Conservation (phyloP, 2,888 invertebrate genomes). For the Cheilosia variabilis region DNA sequence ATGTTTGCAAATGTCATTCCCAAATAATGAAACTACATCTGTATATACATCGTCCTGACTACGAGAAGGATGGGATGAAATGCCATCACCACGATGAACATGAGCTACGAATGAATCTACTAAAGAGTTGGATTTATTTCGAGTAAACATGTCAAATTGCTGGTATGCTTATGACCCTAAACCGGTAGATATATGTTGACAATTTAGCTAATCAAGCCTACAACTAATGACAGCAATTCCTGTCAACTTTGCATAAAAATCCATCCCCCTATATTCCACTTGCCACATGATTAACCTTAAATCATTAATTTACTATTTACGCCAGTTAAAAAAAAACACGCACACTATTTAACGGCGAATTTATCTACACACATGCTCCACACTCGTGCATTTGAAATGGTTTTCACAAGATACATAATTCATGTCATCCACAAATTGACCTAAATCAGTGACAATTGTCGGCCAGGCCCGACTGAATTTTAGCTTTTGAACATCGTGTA, state of each 20-base stretch:
- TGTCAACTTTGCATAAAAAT: background rate
- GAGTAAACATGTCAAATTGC: background rate
- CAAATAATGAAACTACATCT: slow-evolving; percentile 3
- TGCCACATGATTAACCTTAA: background rate
- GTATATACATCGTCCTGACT: background rate
- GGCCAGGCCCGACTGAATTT: slow-evolving; percentile 16
- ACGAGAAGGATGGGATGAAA: background rate
- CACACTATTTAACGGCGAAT: background rate
- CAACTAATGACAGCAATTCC: background rate
- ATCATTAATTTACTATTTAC: background rate
- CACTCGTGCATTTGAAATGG: slow-evolving; percentile 21
- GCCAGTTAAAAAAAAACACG: background rate
- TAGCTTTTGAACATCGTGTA: slow-evolving; percentile 33
- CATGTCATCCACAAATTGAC: slow-evolving; percentile 60
- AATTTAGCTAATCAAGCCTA: background rate
- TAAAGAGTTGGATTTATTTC: background rate
- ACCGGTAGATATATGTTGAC: background rate
- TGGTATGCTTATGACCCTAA: too few relatives aligned
- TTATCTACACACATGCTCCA: background rate
- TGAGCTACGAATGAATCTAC: background rate
- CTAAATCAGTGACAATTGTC: slow-evolving; percentile 57
- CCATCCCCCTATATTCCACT: background rate
- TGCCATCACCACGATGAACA: background rate
- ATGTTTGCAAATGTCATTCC: slow-evolving; percentile 1
- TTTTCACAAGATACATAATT: slow-evolving; percentile 46